phyloP scores from a whole-genome alignment of 1,140 invertebrate genomes.

The Brachionus plicatilis region DNA sequence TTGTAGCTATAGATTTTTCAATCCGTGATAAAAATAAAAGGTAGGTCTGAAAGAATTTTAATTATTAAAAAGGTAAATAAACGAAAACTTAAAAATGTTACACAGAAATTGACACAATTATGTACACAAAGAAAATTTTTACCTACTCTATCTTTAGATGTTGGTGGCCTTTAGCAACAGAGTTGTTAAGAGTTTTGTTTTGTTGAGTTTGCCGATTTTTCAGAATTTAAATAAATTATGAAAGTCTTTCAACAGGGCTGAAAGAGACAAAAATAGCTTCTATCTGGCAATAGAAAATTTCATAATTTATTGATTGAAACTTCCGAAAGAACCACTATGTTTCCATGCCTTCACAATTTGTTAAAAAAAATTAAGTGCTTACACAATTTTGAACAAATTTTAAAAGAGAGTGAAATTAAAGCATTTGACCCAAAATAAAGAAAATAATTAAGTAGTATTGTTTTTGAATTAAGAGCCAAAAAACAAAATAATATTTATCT shows the following conservation, averaged over 20 bases:
- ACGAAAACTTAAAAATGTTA: conserved; percentile 4
- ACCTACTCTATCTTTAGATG: not conserved
- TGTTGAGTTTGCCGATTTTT: not conserved
- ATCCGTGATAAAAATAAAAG: not conserved
- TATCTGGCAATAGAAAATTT: not conserved
- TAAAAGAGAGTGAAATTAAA: not conserved
- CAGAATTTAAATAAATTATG: not conserved
- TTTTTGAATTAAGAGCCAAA: not conserved
- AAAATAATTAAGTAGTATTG: not conserved
- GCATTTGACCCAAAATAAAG: not conserved
- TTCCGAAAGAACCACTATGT: not conserved
- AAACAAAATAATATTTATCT: not conserved
- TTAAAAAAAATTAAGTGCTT: not conserved
- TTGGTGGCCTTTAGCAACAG: not conserved
- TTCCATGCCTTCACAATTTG: not conserved
- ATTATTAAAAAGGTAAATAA: conserved; percentile 10
- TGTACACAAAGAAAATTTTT: not conserved
- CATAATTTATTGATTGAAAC: conserved; percentile 10
- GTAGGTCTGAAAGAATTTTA: not conserved
- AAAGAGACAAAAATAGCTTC: not conserved
- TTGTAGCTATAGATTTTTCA: conserved; percentile 12
- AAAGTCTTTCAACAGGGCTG: not conserved
- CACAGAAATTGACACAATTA: not conserved
- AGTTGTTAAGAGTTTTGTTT: not conserved
- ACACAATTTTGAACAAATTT: not conserved